Conservation (phyloP, 2,797 vertebrate genomes). For the Caiman crocodilus region DNA sequence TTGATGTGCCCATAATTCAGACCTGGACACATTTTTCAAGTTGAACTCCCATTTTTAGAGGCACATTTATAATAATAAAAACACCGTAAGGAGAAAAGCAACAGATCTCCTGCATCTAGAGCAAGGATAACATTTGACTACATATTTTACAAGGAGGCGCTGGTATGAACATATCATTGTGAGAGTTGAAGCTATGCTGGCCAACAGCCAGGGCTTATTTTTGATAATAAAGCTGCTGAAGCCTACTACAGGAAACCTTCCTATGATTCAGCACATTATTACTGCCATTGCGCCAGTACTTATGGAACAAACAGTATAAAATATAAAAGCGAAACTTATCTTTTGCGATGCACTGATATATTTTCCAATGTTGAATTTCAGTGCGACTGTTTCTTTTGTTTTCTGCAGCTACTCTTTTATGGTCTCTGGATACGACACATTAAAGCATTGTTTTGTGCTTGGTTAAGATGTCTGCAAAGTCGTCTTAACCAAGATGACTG, state of each 20-base stretch:
- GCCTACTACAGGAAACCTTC: neutral
- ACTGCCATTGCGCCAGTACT: neutral
- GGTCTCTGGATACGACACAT: neutral
- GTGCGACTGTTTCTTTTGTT: neutral
- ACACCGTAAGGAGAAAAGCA: neutral
- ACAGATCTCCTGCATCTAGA: neutral
- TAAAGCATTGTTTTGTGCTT: conserved; percentile 1
- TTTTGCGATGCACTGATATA: neutral
- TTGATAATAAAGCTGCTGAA: neutral
- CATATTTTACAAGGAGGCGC: neutral
- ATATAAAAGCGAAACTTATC: neutral
- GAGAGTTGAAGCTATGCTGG: neutral
- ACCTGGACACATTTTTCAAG: neutral
- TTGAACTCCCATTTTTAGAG: neutral
- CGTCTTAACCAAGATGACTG: too few relatives aligned
- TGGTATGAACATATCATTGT: neutral
- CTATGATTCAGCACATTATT: neutral
- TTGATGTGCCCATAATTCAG: neutral
- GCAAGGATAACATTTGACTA: neutral
- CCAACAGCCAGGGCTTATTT: neutral
- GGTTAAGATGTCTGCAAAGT: conserved; percentile 34
- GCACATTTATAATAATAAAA: neutral
- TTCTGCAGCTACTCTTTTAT: neutral
- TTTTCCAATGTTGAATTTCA: neutral
- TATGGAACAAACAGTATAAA: neutral